Percentiles rank a stretch among this genome's conserved stretches.
phyloP scores from a whole-genome alignment of 2,113 vertebrate genomes.

The Grallaria varia region DNA sequence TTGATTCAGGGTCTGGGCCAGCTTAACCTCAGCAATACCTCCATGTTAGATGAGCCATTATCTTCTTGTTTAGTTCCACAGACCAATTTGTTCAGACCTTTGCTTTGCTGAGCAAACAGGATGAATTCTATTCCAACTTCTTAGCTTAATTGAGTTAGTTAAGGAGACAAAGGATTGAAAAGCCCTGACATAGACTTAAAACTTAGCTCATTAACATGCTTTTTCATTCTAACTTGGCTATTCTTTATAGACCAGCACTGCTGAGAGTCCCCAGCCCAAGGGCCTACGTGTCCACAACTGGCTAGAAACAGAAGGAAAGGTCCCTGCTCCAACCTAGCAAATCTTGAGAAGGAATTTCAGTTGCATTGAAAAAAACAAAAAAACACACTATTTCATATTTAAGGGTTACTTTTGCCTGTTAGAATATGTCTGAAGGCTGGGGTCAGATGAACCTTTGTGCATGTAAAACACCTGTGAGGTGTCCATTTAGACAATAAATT shows the following conservation, averaged over 20 bases:
- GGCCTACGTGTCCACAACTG: background rate
- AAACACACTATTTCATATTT: background rate
- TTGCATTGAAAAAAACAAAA: background rate
- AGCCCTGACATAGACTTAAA: background rate
- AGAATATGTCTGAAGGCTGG: background rate
- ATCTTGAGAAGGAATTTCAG: background rate
- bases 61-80: background rate
- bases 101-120: slow-evolving; percentile 3
- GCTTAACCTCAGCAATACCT: background rate
- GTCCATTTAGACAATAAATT: background rate
- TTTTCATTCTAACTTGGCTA: background rate
- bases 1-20: background rate
- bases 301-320: background rate
- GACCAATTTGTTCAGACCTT: background rate
- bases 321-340: background rate
- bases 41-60: background rate
- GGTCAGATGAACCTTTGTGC: background rate
- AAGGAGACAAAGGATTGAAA: background rate
- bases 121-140: background rate
- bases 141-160: background rate
- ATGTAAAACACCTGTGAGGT: background rate
- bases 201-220: background rate
- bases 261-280: background rate
- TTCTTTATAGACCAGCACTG: background rate
- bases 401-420: background rate